These are phyloP conservation scores for Clupea harengus DNA, from an alignment of 2,113 vertebrate species.

Conservation along the genomic window DNA sequence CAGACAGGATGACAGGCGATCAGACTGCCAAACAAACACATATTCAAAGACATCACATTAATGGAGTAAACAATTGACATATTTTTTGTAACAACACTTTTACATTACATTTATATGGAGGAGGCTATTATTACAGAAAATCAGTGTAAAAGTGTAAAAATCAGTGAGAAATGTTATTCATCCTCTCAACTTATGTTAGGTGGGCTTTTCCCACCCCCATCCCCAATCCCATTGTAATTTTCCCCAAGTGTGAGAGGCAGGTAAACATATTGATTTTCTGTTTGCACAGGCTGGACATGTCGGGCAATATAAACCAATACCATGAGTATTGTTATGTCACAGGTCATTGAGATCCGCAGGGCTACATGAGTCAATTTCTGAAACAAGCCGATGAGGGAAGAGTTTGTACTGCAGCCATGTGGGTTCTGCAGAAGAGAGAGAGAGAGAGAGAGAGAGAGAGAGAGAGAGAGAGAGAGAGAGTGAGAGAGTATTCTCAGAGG, in stretches of 20 bases:
- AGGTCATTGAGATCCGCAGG: constrained; percentile 46
- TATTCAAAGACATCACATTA: neutral
- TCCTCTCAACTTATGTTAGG: neutral
- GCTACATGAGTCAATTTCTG: constrained; percentile 71
- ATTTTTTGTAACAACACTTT: neutral
- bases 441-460: no score
- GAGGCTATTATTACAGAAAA: neutral
- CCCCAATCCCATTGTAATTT: neutral
- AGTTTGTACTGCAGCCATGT: constrained; percentile 76
- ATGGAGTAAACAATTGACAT: neutral
- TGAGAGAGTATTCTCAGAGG: neutral
- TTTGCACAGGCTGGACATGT: neutral
- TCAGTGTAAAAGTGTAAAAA: neutral
- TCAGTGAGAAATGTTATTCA: neutral
- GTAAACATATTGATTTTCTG: constrained; percentile 6
- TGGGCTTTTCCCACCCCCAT: neutral
- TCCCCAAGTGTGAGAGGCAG: neutral
- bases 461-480: constrained; percentile 25
- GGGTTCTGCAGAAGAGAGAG: constrained; percentile 63
- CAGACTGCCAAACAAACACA: neutral
- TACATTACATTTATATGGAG: neutral
- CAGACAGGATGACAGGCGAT: neutral
- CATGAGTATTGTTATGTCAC: neutral
- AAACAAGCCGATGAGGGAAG: constrained; percentile 75
- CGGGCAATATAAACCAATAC: neutral